phyloP scores from a whole-genome alignment of 2,797 vertebrate genomes.

The Tragelaphus eurycerus region DNA sequence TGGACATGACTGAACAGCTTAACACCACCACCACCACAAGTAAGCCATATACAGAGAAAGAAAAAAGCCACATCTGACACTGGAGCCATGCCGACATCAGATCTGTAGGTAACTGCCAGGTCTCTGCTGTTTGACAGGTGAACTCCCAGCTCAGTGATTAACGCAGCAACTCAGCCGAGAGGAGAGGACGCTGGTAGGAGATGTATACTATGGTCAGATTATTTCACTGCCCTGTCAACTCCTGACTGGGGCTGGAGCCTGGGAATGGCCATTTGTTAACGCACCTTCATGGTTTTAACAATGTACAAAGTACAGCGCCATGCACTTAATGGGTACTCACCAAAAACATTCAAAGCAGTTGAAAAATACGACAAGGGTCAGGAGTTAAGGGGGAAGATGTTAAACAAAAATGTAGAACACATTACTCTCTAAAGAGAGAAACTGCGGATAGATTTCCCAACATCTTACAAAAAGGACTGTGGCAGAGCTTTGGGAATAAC shows the following conservation, averaged over 20 bases:
- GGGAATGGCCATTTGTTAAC: not conserved
- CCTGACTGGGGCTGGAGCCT: not conserved
- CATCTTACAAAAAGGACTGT: not conserved
- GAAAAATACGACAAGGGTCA: not conserved
- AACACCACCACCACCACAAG: not conserved
- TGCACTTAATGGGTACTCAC: not conserved
- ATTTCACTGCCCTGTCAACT: not conserved
- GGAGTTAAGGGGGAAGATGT: not conserved
- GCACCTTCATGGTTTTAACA: not conserved
- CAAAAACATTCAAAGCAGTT: not conserved
- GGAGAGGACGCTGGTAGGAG: not conserved
- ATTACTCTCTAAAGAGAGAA: not conserved
- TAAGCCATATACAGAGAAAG: not conserved
- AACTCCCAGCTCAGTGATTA: slow-evolving; percentile 5
- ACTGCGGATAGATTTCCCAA: not conserved
- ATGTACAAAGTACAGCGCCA: not conserved
- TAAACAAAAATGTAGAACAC: not conserved
- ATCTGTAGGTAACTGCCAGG: not conserved
- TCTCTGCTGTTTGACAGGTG: not conserved
- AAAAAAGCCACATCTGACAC: not conserved
- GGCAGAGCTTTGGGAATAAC: not conserved
- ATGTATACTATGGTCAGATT: not conserved
- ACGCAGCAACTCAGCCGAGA: not conserved
- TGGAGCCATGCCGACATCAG: not conserved
- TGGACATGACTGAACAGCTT: not conserved